Conservation (phyloP, 2,797 vertebrate species). For the Manis crassicaudata region DNA sequence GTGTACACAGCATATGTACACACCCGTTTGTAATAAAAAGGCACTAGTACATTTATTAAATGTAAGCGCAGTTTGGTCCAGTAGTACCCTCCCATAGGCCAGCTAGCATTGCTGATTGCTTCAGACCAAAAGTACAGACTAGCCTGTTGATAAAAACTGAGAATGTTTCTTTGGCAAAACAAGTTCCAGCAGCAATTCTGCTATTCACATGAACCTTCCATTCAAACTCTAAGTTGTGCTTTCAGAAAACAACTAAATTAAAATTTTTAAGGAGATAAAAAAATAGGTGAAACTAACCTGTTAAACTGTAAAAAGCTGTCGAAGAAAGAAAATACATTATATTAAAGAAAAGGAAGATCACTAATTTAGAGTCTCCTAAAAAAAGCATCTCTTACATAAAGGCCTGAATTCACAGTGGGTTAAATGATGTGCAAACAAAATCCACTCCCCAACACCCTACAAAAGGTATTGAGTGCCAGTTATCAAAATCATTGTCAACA, state of each 20-base stretch:
- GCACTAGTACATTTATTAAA: slow-evolving; percentile 53
- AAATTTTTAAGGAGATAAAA: slow-evolving; percentile 29
- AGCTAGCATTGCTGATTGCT: neutral
- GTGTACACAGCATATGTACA: neutral
- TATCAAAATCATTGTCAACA: slow-evolving; percentile 15
- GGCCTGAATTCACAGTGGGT: neutral
- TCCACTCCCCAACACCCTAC: neutral
- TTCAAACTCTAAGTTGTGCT: slow-evolving; percentile 52
- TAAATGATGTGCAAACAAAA: slow-evolving; percentile 40
- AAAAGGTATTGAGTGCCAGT: neutral
- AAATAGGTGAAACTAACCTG: slow-evolving; percentile 22
- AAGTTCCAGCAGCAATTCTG: slow-evolving; percentile 58
- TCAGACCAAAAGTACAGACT: slow-evolving; percentile 29
- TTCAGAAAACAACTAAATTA: slow-evolving; percentile 47
- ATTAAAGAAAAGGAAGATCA: neutral
- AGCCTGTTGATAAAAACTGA: neutral
- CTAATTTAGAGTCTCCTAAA: slow-evolving; percentile 32
- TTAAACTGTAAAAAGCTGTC: neutral
- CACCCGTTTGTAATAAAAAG: neutral
- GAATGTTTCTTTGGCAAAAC: slow-evolving; percentile 39
- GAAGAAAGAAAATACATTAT: neutral
- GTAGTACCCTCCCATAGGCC: neutral
- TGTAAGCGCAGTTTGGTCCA: slow-evolving; percentile 39
- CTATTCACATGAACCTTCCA: slow-evolving; percentile 45
- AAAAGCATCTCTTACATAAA: slow-evolving; percentile 30